These are phyloP conservation scores for Drosophila lacteicornis DNA, from an alignment of 1,140 invertebrate species.

Conservation along the genomic window DNA sequence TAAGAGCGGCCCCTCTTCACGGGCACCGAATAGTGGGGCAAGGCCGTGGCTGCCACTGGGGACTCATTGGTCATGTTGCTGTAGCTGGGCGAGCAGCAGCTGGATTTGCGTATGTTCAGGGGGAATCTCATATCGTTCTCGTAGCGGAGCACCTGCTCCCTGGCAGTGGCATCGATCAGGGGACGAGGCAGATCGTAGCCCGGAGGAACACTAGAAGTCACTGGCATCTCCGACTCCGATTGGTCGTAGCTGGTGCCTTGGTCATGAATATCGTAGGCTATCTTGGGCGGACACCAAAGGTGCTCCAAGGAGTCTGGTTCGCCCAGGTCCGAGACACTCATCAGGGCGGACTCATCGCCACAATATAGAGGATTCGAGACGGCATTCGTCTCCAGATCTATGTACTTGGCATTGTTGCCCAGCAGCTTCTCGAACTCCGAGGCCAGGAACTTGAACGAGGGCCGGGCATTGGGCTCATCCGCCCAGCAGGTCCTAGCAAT, in stretches of 20 bases:
- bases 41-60: constrained; percentile 21
- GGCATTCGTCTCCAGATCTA: constrained; percentile 86
- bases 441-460: constrained; percentile 90
- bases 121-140: constrained; percentile 83
- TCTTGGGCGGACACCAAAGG: constrained; percentile 78
- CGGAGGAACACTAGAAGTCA: constrained; percentile 48
- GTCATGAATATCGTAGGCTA: constrained; percentile 73
- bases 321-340: constrained; percentile 56
- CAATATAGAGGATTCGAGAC: constrained; percentile 84
- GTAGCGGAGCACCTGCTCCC: constrained; percentile 76
- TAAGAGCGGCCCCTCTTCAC: constrained; percentile 80
- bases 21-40: constrained; percentile 74
- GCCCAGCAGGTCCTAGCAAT: constrained; percentile 93
- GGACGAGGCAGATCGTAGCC: constrained; percentile 82
- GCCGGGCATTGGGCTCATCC: constrained; percentile 89
- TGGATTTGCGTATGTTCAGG: constrained; percentile 77
- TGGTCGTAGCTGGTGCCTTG: constrained; percentile 64
- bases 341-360: constrained; percentile 62
- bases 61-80: constrained; percentile 67
- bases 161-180: constrained; percentile 69
- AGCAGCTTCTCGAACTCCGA: constrained; percentile 89
- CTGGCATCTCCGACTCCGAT: constrained; percentile 56
- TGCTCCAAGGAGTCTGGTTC: constrained; percentile 74
- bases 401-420: constrained; percentile 90
- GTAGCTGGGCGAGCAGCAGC: constrained; percentile 63